Base-by-base conservation (phyloP, 2,888 invertebrate genomes). In the Callyntrura guangdongensis region DNA sequence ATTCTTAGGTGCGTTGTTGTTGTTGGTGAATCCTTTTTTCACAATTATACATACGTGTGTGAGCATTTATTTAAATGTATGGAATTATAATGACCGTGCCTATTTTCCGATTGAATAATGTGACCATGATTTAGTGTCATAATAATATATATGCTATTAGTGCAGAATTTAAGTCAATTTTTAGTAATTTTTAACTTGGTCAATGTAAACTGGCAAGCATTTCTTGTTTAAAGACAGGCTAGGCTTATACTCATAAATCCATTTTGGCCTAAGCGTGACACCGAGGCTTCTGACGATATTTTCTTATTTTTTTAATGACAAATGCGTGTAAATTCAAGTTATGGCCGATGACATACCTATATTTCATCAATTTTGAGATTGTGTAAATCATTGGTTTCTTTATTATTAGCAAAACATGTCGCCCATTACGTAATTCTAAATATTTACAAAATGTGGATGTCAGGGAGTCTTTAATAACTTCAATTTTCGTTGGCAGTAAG, bases 141-240 rank as follows among this genome's bases (percentile, higher is more conserved):
- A n/a, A 11, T 17, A 36, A n/a, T 81, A 36, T 81, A 56, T 74
- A 49, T 74, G 53, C 53, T 74, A 25, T n/a, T 81, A 81, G 56
- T 81, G 36, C 59, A 27, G 56, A 56, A 20, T 81, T 81, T 81
- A 81, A 81, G 59, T 81, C 79, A 81, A 81, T 81, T 81, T 81
- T 81, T 81, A 81, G 59, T 81, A 81, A 81, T 56, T 81, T 81
- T 81, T n/a, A 81, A 81, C 25, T 81, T 81, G 79, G 79, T 81
- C 79, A 81, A 81, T 81, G 81, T 59, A 81, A 59, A 81, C 27
- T 17, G 81, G 61, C 81, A 59, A 72, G 61, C 81, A 36, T 81
- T 17, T 45, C 17, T 61, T 81, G 36, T n/a, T n/a, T 79, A 8
- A 14, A 36, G 45, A 17, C 45, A 81, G 3, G 17, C 61, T 53